These are phyloP conservation scores for Carettochelys insculpta DNA, from an alignment of 2,113 vertebrate species.

Conservation along the genomic window DNA sequence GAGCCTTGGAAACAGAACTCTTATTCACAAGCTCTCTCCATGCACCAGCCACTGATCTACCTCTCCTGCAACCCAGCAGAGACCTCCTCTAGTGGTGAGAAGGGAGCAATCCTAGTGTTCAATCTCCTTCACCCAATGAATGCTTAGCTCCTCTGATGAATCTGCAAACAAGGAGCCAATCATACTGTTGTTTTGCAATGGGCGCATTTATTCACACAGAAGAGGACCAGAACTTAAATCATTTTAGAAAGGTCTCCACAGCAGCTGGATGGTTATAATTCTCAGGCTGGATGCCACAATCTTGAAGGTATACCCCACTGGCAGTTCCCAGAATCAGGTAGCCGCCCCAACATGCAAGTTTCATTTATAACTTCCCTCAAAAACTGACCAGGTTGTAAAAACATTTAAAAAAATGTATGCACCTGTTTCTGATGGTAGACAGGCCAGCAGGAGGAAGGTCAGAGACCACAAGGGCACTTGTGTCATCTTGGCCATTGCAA, in stretches of 20 bases:
- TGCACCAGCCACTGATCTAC: background rate
- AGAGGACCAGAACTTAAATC: background rate
- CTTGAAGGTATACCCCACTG: background rate
- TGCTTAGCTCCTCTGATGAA: background rate
- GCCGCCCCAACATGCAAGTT: too few relatives aligned
- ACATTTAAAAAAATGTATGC: too few relatives aligned
- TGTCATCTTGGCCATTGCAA: conserved; percentile 46
- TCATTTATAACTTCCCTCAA: background rate
- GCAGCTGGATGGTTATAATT: too few relatives aligned
- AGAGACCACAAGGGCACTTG: conserved; percentile 36
- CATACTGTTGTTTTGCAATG: background rate
- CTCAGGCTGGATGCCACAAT: background rate
- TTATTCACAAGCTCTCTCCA: background rate
- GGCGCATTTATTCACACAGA: background rate
- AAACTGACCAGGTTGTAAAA: background rate
- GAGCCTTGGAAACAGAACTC: background rate
- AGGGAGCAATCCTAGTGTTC: background rate
- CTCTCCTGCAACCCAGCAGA: background rate
- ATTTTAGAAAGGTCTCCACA: background rate
- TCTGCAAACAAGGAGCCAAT: background rate
- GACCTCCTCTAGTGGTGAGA: background rate
- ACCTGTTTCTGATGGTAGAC: conserved; percentile 76
- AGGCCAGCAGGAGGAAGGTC: conserved; percentile 67
- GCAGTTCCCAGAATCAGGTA: background rate
- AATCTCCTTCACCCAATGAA: background rate